Conservation (phyloP, 92 coral and sea anemone genomes). For the Phenganax subtilis region DNA sequence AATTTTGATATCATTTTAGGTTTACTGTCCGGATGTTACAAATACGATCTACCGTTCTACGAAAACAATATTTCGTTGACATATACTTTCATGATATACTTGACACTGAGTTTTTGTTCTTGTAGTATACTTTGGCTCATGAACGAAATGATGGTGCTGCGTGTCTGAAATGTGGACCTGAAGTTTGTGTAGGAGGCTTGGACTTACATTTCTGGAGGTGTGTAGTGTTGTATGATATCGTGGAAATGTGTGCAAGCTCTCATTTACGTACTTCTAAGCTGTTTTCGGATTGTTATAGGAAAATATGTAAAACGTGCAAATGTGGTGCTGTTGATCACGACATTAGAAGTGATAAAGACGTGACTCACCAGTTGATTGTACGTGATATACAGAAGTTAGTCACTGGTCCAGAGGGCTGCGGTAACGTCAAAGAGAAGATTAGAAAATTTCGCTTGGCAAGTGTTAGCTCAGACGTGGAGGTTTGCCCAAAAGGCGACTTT, state of each 20-base stretch:
- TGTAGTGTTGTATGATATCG: neutral
- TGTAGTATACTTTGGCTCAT: constrained; percentile 68
- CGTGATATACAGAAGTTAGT: constrained; percentile 37
- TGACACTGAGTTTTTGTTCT: neutral
- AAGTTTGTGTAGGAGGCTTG: constrained; percentile 83
- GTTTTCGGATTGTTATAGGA: constrained; percentile 47
- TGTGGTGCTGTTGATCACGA: constrained; percentile 94
- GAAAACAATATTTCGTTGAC: too few species aligned
- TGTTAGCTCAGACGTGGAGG: constrained; percentile 10
- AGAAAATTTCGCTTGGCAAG: constrained; percentile 40
- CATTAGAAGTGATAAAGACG: constrained; percentile 76
- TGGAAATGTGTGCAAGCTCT: neutral
- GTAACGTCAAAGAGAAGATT: constrained; percentile 34
- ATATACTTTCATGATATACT: too few species aligned
- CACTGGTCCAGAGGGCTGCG: constrained; percentile 37
- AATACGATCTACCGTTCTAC: too few species aligned
- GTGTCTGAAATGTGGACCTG: constrained; percentile 96
- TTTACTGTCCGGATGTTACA: too few species aligned
- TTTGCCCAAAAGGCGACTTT: constrained; percentile 53
- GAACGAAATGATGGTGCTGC: constrained; percentile 93
- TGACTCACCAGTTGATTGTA: constrained; percentile 74
- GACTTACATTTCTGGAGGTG: constrained; percentile 99
- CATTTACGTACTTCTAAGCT: neutral
- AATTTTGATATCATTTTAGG: too few species aligned
- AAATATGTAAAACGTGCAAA: constrained; percentile 98